Percentiles rank a stretch among this genome's conserved stretches.
Conservation (phyloP, 2,113 vertebrate species). For the Corydoras sp. region DNA sequence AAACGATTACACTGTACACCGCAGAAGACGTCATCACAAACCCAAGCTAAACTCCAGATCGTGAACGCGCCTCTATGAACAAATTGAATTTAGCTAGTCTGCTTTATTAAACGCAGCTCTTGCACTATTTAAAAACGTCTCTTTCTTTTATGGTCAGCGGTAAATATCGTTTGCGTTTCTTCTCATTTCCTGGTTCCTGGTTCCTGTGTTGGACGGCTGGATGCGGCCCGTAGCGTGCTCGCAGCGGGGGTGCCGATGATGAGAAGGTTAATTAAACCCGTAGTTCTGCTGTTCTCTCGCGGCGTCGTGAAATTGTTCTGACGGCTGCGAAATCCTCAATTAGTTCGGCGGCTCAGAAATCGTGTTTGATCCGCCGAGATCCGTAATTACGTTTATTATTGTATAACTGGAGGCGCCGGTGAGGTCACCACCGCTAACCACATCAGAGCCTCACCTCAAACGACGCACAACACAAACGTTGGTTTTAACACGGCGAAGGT, state of each 20-base stretch:
- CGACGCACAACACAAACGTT: too few relatives aligned
- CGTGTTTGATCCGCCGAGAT: slow-evolving; percentile 7
- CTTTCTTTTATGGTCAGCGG: too few relatives aligned
- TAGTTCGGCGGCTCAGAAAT: background rate
- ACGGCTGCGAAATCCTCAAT: slow-evolving; percentile 19
- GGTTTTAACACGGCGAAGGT: too few relatives aligned
- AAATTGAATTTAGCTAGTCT: too few relatives aligned
- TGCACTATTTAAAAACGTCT: too few relatives aligned
- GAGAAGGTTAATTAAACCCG: slow-evolving; percentile 18
- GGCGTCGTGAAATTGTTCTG: slow-evolving; percentile 9
- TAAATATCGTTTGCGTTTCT: background rate
- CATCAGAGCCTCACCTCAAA: background rate
- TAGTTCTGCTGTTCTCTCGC: background rate
- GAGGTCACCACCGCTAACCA: background rate
- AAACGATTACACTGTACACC: too few relatives aligned
- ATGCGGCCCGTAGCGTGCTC: slow-evolving; percentile 1
- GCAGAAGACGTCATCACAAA: too few relatives aligned
- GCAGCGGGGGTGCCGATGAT: background rate
- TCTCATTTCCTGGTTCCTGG: too few relatives aligned
- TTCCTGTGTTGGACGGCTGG: background rate
- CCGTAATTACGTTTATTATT: slow-evolving; percentile 23
- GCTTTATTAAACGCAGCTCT: too few relatives aligned
- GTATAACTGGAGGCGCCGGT: background rate
- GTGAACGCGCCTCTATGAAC: too few relatives aligned
- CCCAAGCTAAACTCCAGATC: too few relatives aligned